Base-by-base conservation (phyloP, 2,888 invertebrate genomes). In the Aromia moschata region DNA sequence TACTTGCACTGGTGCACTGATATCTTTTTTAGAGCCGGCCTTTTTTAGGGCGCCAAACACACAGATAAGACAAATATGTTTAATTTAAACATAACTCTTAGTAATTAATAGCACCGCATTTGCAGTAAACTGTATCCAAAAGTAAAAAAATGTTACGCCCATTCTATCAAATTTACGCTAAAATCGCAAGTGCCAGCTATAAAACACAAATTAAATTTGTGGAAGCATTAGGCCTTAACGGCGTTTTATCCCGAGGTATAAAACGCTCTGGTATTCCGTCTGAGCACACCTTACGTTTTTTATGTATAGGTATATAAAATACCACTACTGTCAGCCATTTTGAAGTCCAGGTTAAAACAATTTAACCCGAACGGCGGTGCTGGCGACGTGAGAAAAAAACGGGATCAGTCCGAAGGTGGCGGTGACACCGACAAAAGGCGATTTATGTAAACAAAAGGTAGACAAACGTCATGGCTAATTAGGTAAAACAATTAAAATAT, bases 301-400 rank as follows among this genome's bases (percentile, higher is more conserved):
- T 65, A 54, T 62, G 56, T 51, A 56, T 58, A 52, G 52, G 53
- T 52, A 58, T 51, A 58, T 57, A 53, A 65, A 65, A 65, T 62
- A 60, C 65, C 62, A 60, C 43, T 41, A 41, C 43, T 49, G 62
- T 65, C 65, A 65, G 65, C 65, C 65, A 65, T 65, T 62, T 65
- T 65, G 65, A 56, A 60, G 58, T 53, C 41, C 58, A 56, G 62
- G 62, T 65, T 58, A 58, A 54, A 57, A 51, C 52, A 61, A 46
- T 40, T 40, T 40, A 18, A 25, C 18, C 30, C 18, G 36, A 54
- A n/a, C 36, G 37, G 44, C 31, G 44, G 37, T 44, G 25, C 25
- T 43, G 18, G 18, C 25, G 31, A 15, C 18, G 15, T 12, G 31
- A 36, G 36, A 40, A 36, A 45, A 25, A 47, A 33, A 38, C 30